Percentiles rank a stretch among this genome's conserved stretches.
phyloP scores from a whole-genome alignment of 2,113 vertebrate genomes.

The Rhabdornis inornatus region DNA sequence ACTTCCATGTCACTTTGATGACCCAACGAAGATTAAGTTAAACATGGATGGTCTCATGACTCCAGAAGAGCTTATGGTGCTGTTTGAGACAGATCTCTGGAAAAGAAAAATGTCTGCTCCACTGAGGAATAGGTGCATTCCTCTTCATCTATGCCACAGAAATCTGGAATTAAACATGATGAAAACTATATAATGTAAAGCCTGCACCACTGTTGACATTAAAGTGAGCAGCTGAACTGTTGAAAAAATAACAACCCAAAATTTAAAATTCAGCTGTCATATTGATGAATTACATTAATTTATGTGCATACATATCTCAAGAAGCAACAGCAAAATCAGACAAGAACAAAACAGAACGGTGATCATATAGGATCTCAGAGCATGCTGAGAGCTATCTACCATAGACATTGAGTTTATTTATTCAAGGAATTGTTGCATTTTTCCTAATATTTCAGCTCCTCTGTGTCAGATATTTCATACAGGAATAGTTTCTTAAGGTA shows the following conservation, averaged over 20 bases:
- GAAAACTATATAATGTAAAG: neutral
- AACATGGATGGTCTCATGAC: neutral
- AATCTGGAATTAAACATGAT: neutral
- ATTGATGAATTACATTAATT: constrained; percentile 29
- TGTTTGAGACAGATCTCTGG: neutral
- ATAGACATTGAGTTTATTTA: neutral
- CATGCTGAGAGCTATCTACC: neutral
- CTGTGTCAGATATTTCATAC: neutral
- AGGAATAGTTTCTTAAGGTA: neutral
- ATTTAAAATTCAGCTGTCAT: constrained; percentile 31
- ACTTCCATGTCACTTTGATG: neutral
- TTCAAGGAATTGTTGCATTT: neutral
- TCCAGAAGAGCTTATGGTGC: neutral
- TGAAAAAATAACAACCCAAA: neutral
- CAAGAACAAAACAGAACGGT: neutral
- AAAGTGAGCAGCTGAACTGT: neutral
- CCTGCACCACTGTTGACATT: neutral
- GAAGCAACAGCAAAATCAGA: neutral
- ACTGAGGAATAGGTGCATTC: neutral
- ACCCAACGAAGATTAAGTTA: neutral
- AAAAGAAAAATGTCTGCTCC: neutral
- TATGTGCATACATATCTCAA: neutral
- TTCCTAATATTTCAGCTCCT: neutral
- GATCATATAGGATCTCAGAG: neutral
- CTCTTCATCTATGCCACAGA: neutral